Conservation (phyloP, 2,113 vertebrate genomes). For the Scatophagus argus region DNA sequence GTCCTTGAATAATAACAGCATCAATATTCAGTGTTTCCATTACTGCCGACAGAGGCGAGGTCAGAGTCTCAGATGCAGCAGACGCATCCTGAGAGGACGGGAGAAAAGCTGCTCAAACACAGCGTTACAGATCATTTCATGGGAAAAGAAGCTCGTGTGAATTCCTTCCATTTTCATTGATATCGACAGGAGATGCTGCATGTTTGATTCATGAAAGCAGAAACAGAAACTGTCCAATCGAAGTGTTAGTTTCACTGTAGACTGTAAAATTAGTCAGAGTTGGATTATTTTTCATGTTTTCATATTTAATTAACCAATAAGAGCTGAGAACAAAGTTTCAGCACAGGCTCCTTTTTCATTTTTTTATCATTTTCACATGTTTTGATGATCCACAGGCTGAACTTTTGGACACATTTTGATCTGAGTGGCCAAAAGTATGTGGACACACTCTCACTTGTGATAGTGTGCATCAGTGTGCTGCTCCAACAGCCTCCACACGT, state of each 20-base stretch:
- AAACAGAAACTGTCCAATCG: background rate
- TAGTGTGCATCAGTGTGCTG: too few relatives aligned
- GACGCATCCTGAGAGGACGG: conserved; percentile 26
- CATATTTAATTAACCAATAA: background rate
- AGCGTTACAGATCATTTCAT: conserved; percentile 27
- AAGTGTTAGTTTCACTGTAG: background rate
- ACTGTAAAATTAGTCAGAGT: background rate
- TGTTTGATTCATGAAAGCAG: conserved; percentile 47
- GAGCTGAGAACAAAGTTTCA: too few relatives aligned
- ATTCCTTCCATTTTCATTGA: background rate
- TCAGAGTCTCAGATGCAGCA: background rate
- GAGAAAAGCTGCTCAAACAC: conserved; percentile 19
- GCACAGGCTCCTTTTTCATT: background rate
- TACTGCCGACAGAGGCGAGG: conserved; percentile 1
- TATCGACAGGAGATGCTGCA: conserved; percentile 22
- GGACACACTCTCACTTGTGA: too few relatives aligned
- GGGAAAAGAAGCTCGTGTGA: background rate
- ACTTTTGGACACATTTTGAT: too few relatives aligned
- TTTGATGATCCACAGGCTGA: too few relatives aligned
- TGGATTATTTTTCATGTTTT: background rate
- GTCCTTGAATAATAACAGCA: conserved; percentile 69
- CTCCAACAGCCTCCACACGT: too few relatives aligned
- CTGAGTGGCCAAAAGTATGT: too few relatives aligned
- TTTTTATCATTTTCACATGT: background rate
- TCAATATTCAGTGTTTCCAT: conserved; percentile 70